These are phyloP conservation scores for Hoplostethus atlanticus DNA, from an alignment of 2,797 vertebrate species.

Conservation along the genomic window DNA sequence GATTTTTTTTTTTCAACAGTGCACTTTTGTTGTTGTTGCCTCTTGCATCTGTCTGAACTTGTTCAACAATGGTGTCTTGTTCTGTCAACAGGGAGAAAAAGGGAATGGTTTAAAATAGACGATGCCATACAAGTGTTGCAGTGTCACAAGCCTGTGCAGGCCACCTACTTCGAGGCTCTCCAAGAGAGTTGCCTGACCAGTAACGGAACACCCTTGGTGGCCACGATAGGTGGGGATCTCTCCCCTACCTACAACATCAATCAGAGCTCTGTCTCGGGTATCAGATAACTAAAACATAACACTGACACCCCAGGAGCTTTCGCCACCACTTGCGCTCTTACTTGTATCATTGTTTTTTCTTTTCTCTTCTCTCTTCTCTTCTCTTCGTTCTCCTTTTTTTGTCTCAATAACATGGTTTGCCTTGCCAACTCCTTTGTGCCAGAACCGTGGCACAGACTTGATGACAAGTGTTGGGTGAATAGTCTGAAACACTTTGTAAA, in stretches of 20 bases:
- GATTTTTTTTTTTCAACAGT: neutral
- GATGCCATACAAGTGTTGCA: slow-evolving; percentile 95
- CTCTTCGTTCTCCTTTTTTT: neutral
- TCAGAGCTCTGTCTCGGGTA: slow-evolving; percentile 93
- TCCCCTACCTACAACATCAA: slow-evolving; percentile 90
- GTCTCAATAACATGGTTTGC: slow-evolving; percentile 81
- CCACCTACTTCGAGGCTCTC: slow-evolving; percentile 95
- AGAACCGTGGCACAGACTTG: slow-evolving; percentile 81
- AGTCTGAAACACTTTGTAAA: slow-evolving; percentile 87
- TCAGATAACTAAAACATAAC: slow-evolving; percentile 95
- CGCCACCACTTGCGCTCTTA: slow-evolving; percentile 85
- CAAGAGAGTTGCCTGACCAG: slow-evolving; percentile 94
- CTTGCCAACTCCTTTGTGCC: slow-evolving; percentile 86
- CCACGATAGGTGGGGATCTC: slow-evolving; percentile 86
- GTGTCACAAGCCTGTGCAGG: slow-evolving; percentile 98
- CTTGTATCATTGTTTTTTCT: slow-evolving; percentile 68
- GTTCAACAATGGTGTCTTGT: slow-evolving; percentile 48
- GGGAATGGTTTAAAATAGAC: slow-evolving; percentile 99
- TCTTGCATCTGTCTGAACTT: slow-evolving; percentile 33
- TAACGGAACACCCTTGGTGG: slow-evolving; percentile 95
- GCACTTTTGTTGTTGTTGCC: neutral
- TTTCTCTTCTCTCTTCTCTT: slow-evolving; percentile 1
- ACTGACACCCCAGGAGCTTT: slow-evolving; percentile 75
- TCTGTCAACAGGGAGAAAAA: slow-evolving; percentile 93
- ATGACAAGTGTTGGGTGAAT: slow-evolving; percentile 83